Base-by-base conservation (phyloP, 2,113 vertebrate genomes). In the Dasyornis broadbenti region DNA sequence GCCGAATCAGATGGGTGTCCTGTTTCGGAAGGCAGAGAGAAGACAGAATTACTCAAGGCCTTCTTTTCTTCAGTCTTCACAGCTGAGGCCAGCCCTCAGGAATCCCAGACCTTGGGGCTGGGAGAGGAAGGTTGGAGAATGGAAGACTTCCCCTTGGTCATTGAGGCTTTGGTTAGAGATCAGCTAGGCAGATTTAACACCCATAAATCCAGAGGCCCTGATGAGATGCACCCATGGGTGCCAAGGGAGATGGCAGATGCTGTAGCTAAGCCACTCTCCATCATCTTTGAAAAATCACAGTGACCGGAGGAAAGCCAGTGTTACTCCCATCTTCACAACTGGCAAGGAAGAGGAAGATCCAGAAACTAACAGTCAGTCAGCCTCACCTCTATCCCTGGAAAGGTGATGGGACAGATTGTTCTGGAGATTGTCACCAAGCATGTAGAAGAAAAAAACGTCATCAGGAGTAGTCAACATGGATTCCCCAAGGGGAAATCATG, bases 91-190 rank as follows among this genome's bases (percentile, higher is more conserved):
- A 37, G n/a, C 15, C 28, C n/a, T 49, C n/a, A n/a, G 15, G 15
- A 65, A 47, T 65, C 40, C 7, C n/a, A 73, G 28, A 31, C 13
- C 14, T 13, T 28, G 7, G n/a, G 19, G 11, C 7, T 39, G 56
- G 28, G 69, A 84, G 3, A 37, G 22, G n/a, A 47, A n/a, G 50
- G 28, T 28, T 49, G 59, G 19, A 75, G 42, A 56, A 56, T 40
- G 8, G 15, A 42, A 45, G 18, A 33, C 7, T 15, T 27, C 4
- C 7, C 10, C 11, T 15, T 6, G 18, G 9, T 45, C 2, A 0
- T 23, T 33, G 27, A 64, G 28, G 11, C 4, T 33, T 39, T 42
- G 28, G 16, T 28, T 54, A 28, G 47, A 52, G 45, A 61, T 31
- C 7, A 9, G 7, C 22, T 54, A 16, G 24, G 47, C 39, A 37